Evolutionary conservation across 2,113 vertebrate species (phyloP).

Genomic region (Phodopus roborovskii): DNA sequence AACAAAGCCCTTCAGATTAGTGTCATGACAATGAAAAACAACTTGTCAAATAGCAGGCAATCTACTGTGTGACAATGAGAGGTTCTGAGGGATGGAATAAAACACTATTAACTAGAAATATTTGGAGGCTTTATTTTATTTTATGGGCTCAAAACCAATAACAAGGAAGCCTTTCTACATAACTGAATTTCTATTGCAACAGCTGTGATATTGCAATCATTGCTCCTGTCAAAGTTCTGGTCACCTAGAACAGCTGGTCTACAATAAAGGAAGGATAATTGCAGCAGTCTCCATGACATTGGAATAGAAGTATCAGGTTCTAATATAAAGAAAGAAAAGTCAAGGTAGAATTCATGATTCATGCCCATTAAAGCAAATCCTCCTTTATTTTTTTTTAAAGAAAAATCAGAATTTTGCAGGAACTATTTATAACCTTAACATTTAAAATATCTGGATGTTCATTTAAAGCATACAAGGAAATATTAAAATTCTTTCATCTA

Average conservation of each 20-base stretch:
- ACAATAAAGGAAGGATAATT: conserved; percentile 46
- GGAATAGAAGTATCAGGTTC: background rate
- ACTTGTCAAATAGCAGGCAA: background rate
- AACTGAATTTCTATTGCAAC: conserved; percentile 61
- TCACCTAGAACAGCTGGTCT: conserved; percentile 59
- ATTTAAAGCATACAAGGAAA: background rate
- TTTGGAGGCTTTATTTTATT: background rate
- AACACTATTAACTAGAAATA: conserved; percentile 24
- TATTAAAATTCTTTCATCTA: background rate
- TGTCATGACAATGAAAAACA: conserved; percentile 45
- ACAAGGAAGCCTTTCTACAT: conserved; percentile 51
- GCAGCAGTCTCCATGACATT: background rate
- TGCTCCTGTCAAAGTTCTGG: conserved; percentile 46
- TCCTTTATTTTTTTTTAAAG: background rate
- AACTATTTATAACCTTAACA: background rate
- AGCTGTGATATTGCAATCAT: conserved; percentile 65
- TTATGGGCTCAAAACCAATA: conserved; percentile 44
- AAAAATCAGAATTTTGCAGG: background rate
- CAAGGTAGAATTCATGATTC: background rate
- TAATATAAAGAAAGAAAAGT: conserved; percentile 10
- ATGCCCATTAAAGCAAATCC: background rate
- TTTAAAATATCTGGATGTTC: background rate
- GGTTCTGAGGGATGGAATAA: background rate
- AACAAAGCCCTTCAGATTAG: background rate
- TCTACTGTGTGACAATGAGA: background rate